A percentile compares a stretch with the other conserved stretches of the same genome.
phyloP scores from a whole-genome alignment of 1,140 invertebrate species.

The Drosophila persimilis region DNA sequence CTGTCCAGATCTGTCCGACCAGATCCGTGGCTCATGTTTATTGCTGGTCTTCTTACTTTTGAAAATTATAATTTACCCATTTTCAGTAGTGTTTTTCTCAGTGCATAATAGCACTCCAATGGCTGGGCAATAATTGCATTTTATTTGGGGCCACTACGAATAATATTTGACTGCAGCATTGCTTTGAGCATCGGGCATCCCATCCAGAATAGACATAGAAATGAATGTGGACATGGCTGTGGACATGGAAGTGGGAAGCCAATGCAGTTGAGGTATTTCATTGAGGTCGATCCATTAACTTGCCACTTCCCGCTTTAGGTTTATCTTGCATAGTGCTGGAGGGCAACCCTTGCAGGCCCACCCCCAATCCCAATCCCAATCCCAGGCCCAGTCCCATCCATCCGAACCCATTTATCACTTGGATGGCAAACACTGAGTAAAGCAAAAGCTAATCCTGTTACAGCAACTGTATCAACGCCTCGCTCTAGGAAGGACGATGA shows the following conservation, averaged over 20 bases:
- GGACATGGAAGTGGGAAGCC: constrained; percentile 9
- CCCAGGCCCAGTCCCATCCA: background rate
- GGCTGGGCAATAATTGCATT: constrained; percentile 47
- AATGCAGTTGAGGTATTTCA: constrained; percentile 35
- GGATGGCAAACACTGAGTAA: constrained; percentile 20
- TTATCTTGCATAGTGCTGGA: constrained; percentile 36
- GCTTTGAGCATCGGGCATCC: background rate
- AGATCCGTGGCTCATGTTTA: no score
- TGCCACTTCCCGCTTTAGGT: constrained; percentile 23
- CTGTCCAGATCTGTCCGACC: no score
- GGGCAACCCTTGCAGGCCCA: constrained; percentile 6
- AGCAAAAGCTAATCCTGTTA: constrained; percentile 58
- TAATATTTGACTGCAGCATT: constrained; percentile 52
- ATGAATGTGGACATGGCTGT: no score
- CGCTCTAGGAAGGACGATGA: background rate
- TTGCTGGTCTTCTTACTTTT: no score
- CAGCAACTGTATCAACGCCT: constrained; percentile 58
- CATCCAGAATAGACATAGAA: no score
- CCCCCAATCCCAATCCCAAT: background rate
- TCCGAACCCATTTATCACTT: constrained; percentile 6
- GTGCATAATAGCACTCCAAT: background rate
- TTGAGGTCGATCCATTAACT: constrained; percentile 40
- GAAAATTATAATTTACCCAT: no score
- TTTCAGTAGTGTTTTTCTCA: no score
- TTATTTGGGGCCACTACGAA: constrained; percentile 40